Evolutionary conservation across 2,797 vertebrate genomes (phyloP).

Genomic region (Trichosurus vulpecula): DNA sequence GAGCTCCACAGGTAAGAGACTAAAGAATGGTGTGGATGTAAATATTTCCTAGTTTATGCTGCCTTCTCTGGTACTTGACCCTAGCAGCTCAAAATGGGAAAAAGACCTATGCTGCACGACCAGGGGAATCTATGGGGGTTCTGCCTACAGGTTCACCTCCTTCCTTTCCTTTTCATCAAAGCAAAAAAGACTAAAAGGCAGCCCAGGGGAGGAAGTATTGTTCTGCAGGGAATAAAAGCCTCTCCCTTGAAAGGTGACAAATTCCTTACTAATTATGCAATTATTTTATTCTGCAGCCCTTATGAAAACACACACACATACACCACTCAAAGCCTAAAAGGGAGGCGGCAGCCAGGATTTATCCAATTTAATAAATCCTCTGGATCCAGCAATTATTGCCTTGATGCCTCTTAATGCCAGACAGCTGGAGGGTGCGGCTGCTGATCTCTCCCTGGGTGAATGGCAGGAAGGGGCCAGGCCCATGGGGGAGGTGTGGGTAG

Average conservation of each 20-base stretch:
- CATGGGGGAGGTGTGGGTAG: neutral
- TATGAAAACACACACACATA: constrained; percentile 80
- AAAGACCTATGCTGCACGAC: neutral
- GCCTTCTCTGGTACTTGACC: neutral
- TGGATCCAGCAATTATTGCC: constrained; percentile 80
- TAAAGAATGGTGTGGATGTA: neutral
- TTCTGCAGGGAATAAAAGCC: constrained; percentile 64
- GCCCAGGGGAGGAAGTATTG: neutral
- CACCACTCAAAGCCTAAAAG: constrained; percentile 75
- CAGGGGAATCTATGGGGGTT: neutral
- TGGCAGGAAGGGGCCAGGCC: neutral
- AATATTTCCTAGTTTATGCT: neutral
- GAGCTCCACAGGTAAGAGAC: neutral
- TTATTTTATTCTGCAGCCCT: constrained; percentile 83
- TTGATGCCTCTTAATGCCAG: constrained; percentile 56
- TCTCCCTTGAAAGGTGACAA: constrained; percentile 68
- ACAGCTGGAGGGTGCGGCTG: neutral
- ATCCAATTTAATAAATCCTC: constrained; percentile 82
- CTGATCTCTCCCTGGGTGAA: constrained; percentile 6
- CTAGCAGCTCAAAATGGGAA: neutral
- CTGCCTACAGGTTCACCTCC: neutral
- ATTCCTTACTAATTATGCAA: constrained; percentile 73
- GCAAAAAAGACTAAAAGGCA: neutral
- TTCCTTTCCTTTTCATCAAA: neutral
- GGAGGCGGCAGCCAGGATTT: constrained; percentile 75